Evolutionary conservation across 2,113 vertebrate species (phyloP).

Genomic region (Lamprotornis superbus): DNA sequence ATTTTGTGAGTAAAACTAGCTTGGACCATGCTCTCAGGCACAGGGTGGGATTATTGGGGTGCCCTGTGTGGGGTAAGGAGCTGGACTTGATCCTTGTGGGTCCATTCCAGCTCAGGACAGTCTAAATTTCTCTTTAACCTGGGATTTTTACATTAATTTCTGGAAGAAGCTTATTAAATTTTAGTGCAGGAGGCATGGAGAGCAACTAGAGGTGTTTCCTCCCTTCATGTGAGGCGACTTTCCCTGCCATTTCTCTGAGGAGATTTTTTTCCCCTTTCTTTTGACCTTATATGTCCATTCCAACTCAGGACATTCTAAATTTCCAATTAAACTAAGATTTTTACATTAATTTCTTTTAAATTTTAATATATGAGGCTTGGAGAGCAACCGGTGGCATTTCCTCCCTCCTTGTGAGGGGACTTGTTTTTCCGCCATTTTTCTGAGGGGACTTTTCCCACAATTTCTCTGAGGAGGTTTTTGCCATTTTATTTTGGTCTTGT

Average conservation of each 20-base stretch:
- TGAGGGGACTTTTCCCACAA: no score
- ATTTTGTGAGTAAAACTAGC: background rate
- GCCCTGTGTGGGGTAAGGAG: background rate
- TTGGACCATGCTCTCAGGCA: fast-evolving
- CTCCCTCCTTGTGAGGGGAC: fast-evolving
- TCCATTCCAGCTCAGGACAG: background rate
- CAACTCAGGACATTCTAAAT: background rate
- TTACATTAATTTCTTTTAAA: background rate
- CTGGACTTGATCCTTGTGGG: no score
- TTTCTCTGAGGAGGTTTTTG: background rate
- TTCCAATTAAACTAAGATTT: background rate
- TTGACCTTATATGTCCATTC: background rate
- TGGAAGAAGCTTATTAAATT: background rate
- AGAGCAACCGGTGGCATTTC: fast-evolving
- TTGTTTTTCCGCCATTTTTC: no score
- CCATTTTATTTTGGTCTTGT: background rate
- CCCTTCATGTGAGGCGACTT: fast-evolving
- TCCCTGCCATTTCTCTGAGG: background rate
- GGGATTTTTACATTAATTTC: background rate
- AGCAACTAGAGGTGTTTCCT: fast-evolving
- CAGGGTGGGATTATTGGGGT: background rate
- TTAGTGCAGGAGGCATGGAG: fast-evolving
- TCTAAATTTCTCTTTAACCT: no score
- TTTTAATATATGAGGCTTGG: fast-evolving
- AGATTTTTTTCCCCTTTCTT: no score